Conservation (phyloP, 2,113 vertebrate species). For the Corythoichthys intestinalis region DNA sequence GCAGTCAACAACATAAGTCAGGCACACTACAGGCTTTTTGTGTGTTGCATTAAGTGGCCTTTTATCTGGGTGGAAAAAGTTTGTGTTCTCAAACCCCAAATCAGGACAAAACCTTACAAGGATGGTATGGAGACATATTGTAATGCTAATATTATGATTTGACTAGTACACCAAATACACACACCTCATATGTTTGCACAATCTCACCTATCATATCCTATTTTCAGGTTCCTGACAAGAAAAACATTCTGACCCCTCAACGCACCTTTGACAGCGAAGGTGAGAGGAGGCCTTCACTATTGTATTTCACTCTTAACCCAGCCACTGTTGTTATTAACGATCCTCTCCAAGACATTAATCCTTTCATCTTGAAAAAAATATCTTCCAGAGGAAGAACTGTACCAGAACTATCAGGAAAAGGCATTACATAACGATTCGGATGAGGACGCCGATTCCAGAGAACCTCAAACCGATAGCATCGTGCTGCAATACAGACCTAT, state of each 20-base stretch:
- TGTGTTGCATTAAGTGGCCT: neutral
- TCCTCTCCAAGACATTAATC: neutral
- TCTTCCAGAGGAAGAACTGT: conserved; percentile 85
- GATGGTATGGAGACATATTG: conserved; percentile 43
- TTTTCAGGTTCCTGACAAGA: conserved; percentile 72
- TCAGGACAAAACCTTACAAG: conserved; percentile 31
- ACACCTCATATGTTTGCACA: neutral
- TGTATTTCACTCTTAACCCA: neutral
- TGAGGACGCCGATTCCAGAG: conserved; percentile 81
- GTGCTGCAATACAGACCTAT: conserved; percentile 84
- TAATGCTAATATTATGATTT: conserved; percentile 23
- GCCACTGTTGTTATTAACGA: neutral
- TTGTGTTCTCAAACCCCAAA: conserved; percentile 4
- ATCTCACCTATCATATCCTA: conserved; percentile 1
- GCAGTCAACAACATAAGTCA: conserved; percentile 3
- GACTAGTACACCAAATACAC: neutral
- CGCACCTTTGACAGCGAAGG: conserved; percentile 91
- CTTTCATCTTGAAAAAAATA: neutral
- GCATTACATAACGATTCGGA: conserved; percentile 92
- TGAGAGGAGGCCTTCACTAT: conserved; percentile 61
- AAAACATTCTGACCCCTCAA: conserved; percentile 80
- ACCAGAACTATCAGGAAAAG: conserved; percentile 98
- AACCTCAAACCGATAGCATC: conserved; percentile 75
- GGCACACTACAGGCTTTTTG: conserved; percentile 22
- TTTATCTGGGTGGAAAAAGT: conserved; percentile 21